A percentile compares a stretch with the other conserved stretches of the same genome.
Conservation (phyloP, 2,888 invertebrate genomes). For the Calliphora vomitoria region DNA sequence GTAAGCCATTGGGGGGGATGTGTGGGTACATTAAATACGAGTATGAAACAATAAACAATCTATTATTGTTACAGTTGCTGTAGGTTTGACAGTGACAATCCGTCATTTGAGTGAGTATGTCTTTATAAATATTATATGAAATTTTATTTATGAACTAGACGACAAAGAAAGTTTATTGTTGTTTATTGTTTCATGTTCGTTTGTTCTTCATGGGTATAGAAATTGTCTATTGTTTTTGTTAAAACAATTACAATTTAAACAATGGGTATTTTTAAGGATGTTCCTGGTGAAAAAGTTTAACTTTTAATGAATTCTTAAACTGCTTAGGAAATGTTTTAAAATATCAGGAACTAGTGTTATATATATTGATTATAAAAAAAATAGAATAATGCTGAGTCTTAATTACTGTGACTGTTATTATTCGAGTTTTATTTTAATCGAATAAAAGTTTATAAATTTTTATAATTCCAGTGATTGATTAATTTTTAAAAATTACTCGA, state of each 20-base stretch:
- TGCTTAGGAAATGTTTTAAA: background rate
- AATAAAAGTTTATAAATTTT: too few species aligned
- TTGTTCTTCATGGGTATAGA: background rate
- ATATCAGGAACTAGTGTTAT: too few species aligned
- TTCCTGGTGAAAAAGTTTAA: background rate
- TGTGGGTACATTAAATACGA: too few species aligned
- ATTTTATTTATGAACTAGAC: conserved; percentile 31
- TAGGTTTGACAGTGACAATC: conserved; percentile 47
- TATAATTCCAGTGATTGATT: too few species aligned
- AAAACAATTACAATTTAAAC: background rate
- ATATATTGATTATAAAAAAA: too few species aligned
- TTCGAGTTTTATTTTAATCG: too few species aligned
- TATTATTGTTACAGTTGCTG: conserved; percentile 3
- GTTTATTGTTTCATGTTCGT: conserved; percentile 15
- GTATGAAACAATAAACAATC: background rate
- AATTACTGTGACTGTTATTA: too few species aligned
- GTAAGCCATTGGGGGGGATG: too few species aligned
- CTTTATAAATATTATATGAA: conserved; percentile 31
- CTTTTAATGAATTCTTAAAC: background rate
- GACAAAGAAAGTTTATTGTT: conserved; percentile 3
- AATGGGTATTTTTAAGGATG: conserved; percentile 14
- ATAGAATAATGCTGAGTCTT: too few species aligned
- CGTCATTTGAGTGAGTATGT: conserved; percentile 37
- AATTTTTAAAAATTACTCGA: too few species aligned
- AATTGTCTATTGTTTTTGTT: conserved; percentile 23